phyloP scores from a whole-genome alignment of 2,797 vertebrate genomes.

The Paguma larvata region DNA sequence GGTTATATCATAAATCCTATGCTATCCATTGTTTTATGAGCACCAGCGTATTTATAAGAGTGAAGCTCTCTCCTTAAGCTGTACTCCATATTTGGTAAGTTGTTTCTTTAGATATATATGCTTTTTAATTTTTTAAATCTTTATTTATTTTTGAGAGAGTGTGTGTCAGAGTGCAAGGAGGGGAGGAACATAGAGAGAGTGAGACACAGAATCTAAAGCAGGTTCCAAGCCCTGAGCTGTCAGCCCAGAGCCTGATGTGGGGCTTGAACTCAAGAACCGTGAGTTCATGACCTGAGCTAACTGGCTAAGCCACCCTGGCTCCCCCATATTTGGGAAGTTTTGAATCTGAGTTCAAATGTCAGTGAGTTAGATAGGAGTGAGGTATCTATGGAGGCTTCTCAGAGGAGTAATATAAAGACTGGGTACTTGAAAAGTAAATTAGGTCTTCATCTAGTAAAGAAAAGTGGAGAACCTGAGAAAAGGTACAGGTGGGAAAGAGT shows the following conservation, averaged over 20 bases:
- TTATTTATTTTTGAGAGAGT: too few species aligned
- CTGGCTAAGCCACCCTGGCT: too few species aligned
- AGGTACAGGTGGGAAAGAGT: not conserved
- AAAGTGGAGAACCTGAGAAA: not conserved
- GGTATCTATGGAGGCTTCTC: not conserved
- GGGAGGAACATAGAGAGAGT: too few species aligned
- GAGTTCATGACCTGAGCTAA: too few species aligned
- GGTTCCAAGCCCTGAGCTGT: too few species aligned
- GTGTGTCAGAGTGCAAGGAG: too few species aligned
- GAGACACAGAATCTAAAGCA: too few species aligned
- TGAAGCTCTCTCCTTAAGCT: not conserved
- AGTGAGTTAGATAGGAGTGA: not conserved
- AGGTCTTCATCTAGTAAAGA: not conserved
- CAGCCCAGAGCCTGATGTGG: too few species aligned
- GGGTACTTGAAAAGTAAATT: not conserved
- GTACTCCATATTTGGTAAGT: not conserved
- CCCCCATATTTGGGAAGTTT: not conserved
- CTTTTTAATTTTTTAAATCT: too few species aligned
- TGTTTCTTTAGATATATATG: not conserved
- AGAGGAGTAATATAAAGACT: not conserved
- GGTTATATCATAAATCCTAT: not conserved
- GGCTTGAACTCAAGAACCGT: too few species aligned
- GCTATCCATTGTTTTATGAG: not conserved
- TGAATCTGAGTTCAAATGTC: not conserved
- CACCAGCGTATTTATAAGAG: not conserved